Base-by-base conservation (phyloP, 2,797 vertebrate species). In the Falco berigora region DNA sequence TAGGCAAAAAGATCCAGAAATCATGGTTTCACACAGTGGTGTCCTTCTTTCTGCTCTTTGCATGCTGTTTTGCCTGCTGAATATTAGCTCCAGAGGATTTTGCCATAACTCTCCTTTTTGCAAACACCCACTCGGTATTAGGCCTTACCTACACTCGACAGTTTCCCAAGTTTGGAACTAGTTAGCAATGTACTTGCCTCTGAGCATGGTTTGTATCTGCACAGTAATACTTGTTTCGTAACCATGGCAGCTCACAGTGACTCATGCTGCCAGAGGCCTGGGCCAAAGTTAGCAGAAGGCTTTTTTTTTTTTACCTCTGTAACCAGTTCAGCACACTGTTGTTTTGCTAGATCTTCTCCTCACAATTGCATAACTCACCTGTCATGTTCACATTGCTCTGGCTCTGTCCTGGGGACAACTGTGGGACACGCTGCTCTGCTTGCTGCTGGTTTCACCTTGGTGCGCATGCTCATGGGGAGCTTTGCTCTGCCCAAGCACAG, bases 221-320 rank as follows among this genome's bases (percentile, higher is more conserved):
- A 86, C 95, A 77, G 90, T 34, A 93, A 95, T 90, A 55, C 94
- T 74, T n/a, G 61, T 82, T 96, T 90, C 5, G 86, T 96, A 91
- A 96, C 96, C 96, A 96, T 96, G 92, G 96, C 92, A 95, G 94
- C 96, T 93, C 63, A 1, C 88, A 18, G 68, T 95, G 96, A 96
- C 91, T 97, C 96, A 96, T 56, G 8, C 91, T 83, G 96, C 96
- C 95, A 92, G 78, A 88, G 96, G 92, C 95, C 91, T 88, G 55
- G 36, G 87, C 87, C 15, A 14, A 96, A 94, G 86, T 89, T 91
- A 95, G 87, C 92, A 88, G 73, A 24, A 49, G 58, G 74, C 71
- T 52, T 62, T 53, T 42, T 47, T 40, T 22, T 13, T 5, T 42
- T 42, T 42, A 42, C 28, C 46, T 25, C 81, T 62, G 27, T 82